These are phyloP conservation scores for Parauchenoglanis ngamensis DNA, from an alignment of 2,797 vertebrate species.

Conservation along the genomic window DNA sequence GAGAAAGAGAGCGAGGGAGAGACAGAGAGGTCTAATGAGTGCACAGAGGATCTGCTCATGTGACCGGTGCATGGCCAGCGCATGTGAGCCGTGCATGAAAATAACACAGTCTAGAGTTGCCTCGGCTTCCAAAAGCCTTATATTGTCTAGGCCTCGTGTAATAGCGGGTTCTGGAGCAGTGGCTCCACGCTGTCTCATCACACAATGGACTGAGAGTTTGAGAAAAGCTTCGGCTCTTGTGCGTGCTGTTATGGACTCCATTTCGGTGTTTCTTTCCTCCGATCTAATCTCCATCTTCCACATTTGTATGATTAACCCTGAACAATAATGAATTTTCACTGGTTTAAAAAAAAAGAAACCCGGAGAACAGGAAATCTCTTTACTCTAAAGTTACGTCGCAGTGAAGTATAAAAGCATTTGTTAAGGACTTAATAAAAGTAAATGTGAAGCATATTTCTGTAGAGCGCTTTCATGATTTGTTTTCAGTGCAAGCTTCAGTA, in stretches of 20 bases:
- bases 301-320: not conserved
- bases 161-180: slow-evolving; percentile 19
- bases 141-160: slow-evolving; percentile 14
- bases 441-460: not conserved
- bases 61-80: not conserved
- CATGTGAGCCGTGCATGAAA: slow-evolving; percentile 10
- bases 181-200: slow-evolving; percentile 32
- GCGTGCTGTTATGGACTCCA: not conserved
- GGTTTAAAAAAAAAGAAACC: not conserved
- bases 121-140: not conserved
- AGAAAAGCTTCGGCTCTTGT: slow-evolving; percentile 20
- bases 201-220: slow-evolving; percentile 11
- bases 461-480: not conserved
- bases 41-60: not conserved
- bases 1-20: not conserved
- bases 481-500: not conserved
- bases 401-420: not conserved
- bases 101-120: not conserved
- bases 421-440: not conserved
- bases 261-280: not conserved
- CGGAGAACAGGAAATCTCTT: not conserved
- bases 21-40: slow-evolving; percentile 2
- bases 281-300: not conserved
- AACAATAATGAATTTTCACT: not conserved
- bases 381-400: not conserved